Percentiles rank a stretch among this genome's conserved stretches.
Evolutionary conservation across 2,888 invertebrate species (phyloP).

Genomic region (Dusona sp.): DNA sequence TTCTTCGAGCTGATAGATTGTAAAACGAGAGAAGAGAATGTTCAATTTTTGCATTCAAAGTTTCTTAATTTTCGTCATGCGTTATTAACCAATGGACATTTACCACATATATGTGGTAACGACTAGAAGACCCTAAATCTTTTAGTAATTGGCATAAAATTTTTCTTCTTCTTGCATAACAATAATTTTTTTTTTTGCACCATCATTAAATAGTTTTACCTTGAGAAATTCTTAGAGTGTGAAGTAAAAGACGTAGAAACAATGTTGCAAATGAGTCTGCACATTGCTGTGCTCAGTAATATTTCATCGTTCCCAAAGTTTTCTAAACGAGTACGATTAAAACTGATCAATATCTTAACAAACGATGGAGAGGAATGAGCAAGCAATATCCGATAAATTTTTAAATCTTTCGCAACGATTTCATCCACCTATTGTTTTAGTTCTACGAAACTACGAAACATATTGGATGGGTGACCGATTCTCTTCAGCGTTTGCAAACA

Average conservation of each 20-base stretch:
- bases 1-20: not conserved
- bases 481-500: slow-evolving; percentile 54
- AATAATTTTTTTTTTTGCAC: not conserved
- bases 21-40: not conserved
- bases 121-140: not conserved
- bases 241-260: not conserved
- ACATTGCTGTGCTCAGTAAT: not conserved
- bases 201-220: not conserved
- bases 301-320: slow-evolving; percentile 19
- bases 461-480: slow-evolving; percentile 1
- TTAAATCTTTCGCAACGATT: slow-evolving; percentile 19
- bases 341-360: slow-evolving; percentile 32
- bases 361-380: slow-evolving; percentile 37
- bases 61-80: not conserved
- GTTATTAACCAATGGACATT: not conserved
- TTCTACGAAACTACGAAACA: slow-evolving; percentile 14
- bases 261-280: slow-evolving; percentile 22
- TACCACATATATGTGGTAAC: not conserved
- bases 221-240: not conserved
- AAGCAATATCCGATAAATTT: slow-evolving; percentile 8
- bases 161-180: not conserved
- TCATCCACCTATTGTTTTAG: slow-evolving; percentile 4
- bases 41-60: not conserved
- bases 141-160: not conserved
- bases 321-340: not conserved